phyloP scores from a whole-genome alignment of 2,888 invertebrate genomes.

The Conomelus anceps region DNA sequence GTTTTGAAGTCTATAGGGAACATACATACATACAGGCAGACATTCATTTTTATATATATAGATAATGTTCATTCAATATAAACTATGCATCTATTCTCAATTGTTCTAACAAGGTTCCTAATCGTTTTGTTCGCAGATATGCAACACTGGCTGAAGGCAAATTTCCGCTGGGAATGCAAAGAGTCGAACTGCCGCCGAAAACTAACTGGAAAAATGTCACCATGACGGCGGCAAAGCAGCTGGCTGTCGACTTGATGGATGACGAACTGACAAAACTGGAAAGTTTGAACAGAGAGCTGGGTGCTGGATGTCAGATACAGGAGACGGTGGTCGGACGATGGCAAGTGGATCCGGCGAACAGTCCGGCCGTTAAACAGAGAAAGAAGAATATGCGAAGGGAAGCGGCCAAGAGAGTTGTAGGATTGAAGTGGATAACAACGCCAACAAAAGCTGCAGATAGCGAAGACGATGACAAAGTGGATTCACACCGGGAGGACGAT shows the following conservation, averaged over 20 bases:
- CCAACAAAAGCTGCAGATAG: neutral
- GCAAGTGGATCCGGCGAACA: neutral
- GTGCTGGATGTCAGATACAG: neutral
- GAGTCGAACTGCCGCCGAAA: conserved; percentile 44
- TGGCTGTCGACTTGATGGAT: neutral
- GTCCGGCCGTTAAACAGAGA: neutral
- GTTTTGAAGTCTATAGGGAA: no score
- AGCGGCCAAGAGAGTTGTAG: neutral
- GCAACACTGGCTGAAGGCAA: conserved; percentile 51
- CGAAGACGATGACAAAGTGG: no score
- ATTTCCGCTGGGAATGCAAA: conserved; percentile 61
- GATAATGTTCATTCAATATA: neutral
- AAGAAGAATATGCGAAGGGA: neutral
- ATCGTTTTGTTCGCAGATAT: conserved; percentile 40
- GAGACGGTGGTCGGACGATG: neutral
- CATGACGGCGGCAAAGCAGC: neutral
- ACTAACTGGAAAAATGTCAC: neutral
- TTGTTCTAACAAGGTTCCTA: neutral
- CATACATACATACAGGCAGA: no score
- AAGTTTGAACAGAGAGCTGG: neutral
- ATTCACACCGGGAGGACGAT: no score
- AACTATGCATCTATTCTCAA: neutral
- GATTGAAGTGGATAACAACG: neutral
- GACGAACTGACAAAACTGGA: neutral
- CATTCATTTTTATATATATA: no score